phyloP scores from a whole-genome alignment of 2,797 vertebrate genomes.

The Dallia pectoralis region DNA sequence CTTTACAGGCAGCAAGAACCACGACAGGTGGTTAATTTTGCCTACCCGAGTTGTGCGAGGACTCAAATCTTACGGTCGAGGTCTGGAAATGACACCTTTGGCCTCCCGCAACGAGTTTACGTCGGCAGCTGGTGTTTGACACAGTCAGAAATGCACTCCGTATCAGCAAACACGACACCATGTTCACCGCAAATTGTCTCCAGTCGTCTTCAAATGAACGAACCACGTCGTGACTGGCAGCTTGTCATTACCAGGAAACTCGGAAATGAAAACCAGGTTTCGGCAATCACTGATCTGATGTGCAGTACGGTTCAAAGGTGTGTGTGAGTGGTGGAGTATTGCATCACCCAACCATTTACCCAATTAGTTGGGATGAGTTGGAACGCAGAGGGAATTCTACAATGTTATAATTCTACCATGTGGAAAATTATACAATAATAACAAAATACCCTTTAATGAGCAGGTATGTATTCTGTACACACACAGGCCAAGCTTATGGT shows the following conservation, averaged over 20 bases:
- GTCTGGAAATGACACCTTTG: constrained; percentile 28
- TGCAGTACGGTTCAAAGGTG: no score
- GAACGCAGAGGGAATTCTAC: no score
- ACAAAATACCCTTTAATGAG: no score
- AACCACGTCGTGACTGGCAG: no score
- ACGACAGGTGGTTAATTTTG: not conserved
- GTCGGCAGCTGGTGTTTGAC: constrained; percentile 7
- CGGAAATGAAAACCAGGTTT: no score
- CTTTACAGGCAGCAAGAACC: not conserved
- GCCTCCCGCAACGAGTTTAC: not conserved
- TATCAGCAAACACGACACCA: constrained; percentile 28
- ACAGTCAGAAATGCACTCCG: constrained; percentile 29
- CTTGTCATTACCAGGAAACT: no score
- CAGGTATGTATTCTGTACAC: not conserved
- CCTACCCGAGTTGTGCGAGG: constrained; percentile 40
- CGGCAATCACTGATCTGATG: no score
- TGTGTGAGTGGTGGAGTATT: no score
- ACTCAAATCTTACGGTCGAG: constrained; percentile 21
- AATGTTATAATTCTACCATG: no score
- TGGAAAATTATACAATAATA: no score
- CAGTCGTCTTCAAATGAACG: not conserved
- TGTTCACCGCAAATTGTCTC: not conserved
- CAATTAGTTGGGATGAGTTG: no score
- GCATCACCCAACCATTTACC: no score
- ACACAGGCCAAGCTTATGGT: not conserved